Evolutionary conservation across 35 echinoderm and acorn worm genomes (phyloP).

Genomic region (Strongylocentrotus purpuratus): DNA sequence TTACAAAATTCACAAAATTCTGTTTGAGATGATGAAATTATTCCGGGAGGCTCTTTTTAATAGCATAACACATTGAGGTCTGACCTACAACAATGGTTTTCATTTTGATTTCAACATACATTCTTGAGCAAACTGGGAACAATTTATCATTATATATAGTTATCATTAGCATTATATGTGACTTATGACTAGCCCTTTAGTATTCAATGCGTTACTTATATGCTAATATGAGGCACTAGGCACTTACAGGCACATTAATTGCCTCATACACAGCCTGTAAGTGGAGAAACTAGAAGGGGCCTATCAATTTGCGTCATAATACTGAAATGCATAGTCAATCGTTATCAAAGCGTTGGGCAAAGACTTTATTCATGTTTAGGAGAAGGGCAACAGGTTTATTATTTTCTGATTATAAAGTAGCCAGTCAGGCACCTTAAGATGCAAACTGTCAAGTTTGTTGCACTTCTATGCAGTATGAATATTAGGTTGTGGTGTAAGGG

Average conservation of each 20-base stretch:
- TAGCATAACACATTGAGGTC: too few species aligned
- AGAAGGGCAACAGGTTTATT: not conserved
- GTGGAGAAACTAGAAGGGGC: not conserved
- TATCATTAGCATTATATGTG: too few species aligned
- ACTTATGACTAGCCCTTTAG: too few species aligned
- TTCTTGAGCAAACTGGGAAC: too few species aligned
- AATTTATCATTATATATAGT: too few species aligned
- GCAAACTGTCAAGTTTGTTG: not conserved
- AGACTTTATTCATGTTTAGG: not conserved
- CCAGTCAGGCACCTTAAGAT: not conserved
- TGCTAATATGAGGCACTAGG: not conserved
- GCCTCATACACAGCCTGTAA: not conserved
- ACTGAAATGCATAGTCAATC: not conserved
- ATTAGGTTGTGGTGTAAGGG: not conserved
- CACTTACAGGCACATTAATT: not conserved
- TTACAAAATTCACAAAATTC: too few species aligned
- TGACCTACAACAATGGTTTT: too few species aligned
- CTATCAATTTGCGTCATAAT: not conserved
- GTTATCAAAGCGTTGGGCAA: not conserved
- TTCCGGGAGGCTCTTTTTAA: too few species aligned
- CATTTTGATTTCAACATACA: too few species aligned
- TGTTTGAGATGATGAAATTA: too few species aligned
- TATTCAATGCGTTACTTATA: too few species aligned
- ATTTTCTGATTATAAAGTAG: not conserved
- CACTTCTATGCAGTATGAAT: not conserved